Conservation (phyloP, 1,140 invertebrate genomes). For the Bombus difficillimus region DNA sequence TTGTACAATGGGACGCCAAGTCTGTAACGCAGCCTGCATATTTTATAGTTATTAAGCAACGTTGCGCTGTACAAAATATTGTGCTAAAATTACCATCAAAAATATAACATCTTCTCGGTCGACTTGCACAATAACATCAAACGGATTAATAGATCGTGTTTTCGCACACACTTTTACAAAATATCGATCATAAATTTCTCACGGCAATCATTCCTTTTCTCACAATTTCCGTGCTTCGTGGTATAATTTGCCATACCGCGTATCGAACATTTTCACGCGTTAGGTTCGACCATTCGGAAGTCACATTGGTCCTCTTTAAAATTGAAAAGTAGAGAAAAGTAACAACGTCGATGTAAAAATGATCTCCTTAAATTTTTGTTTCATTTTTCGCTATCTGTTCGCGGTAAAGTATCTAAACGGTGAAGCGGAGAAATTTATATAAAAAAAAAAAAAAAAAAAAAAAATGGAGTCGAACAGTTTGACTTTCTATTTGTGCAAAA, state of each 20-base stretch:
- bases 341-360: background rate
- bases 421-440: background rate
- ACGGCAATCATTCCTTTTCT: background rate
- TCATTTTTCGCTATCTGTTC: background rate
- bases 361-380: background rate
- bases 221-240: background rate
- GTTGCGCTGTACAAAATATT: constrained; percentile 1
- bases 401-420: background rate
- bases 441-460: too few relatives aligned
- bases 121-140: background rate
- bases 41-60: constrained; percentile 29
- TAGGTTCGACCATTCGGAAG: too few relatives aligned
- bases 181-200: background rate
- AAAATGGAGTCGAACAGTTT: too few relatives aligned
- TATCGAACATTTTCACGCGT: too few relatives aligned
- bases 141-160: background rate
- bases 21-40: constrained; percentile 19
- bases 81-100: background rate
- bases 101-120: background rate
- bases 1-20: background rate
- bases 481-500: too few relatives aligned
- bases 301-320: too few relatives aligned
- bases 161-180: background rate
- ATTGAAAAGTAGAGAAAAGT: background rate
- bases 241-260: background rate